These are phyloP conservation scores for Phengaris alcon DNA, from an alignment of 2,888 invertebrate species.

Conservation along the genomic window DNA sequence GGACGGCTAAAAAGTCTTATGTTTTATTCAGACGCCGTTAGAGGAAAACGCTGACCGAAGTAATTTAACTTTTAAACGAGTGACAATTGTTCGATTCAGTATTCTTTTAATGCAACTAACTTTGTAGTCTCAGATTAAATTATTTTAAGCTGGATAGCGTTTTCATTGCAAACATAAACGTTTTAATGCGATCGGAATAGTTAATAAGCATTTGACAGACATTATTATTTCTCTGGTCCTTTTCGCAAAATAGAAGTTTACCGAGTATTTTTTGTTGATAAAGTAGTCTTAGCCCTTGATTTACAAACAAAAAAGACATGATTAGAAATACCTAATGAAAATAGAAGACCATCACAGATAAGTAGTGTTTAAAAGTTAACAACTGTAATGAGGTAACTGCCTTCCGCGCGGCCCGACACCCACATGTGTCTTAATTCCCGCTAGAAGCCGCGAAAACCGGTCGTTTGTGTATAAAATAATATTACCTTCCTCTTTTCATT, in stretches of 20 bases:
- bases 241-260: too few relatives aligned
- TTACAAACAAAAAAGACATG: too few relatives aligned
- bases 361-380: too few relatives aligned
- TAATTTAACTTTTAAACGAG: conserved; percentile 74
- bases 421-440: not conserved
- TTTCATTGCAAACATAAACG: conserved; percentile 1
- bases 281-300: too few relatives aligned
- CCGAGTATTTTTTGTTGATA: too few relatives aligned
- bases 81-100: conserved; percentile 66
- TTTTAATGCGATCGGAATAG: not conserved
- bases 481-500: not conserved
- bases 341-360: too few relatives aligned
- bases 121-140: conserved; percentile 24
- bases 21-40: conserved; percentile 69
- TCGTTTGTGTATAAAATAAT: not conserved
- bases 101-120: conserved; percentile 43
- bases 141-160: conserved; percentile 16
- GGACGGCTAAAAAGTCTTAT: conserved; percentile 66
- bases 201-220: not conserved
- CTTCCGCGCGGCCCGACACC: not conserved
- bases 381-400: not conserved
- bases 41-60: conserved; percentile 63
- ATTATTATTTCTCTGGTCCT: not conserved
- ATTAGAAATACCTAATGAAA: too few relatives aligned
- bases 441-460: not conserved